A percentile compares a stretch with the other conserved stretches of the same genome.
Conservation (phyloP, 2,797 vertebrate genomes). For the Luscinia luscinia region DNA sequence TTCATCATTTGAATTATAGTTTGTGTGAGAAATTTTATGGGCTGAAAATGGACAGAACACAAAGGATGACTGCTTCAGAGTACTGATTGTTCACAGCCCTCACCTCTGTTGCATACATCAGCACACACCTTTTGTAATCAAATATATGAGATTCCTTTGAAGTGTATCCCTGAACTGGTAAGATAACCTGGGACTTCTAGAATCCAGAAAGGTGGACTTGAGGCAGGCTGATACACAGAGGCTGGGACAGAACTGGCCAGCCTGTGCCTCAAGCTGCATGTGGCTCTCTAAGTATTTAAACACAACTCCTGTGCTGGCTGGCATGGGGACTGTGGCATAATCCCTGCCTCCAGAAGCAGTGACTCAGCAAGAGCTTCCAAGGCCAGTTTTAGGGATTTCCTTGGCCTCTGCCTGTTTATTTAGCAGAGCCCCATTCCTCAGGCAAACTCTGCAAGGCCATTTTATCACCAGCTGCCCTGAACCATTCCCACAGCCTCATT, state of each 20-base stretch:
- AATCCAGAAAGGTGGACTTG: neutral
- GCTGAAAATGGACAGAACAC: neutral
- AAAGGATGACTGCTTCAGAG: neutral
- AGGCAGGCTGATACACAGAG: neutral
- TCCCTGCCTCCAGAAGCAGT: neutral
- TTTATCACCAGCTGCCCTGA: neutral
- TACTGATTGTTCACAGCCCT: neutral
- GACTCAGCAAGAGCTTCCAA: neutral
- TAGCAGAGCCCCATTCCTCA: neutral
- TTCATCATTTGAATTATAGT: neutral
- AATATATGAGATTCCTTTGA: neutral
- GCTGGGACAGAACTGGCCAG: neutral
- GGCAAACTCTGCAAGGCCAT: neutral
- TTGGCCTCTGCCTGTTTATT: neutral
- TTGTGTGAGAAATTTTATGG: neutral
- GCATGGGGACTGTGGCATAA: neutral
- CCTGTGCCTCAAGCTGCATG: neutral
- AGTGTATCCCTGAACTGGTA: neutral
- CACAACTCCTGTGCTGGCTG: neutral
- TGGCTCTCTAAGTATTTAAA: neutral
- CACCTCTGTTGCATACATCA: neutral
- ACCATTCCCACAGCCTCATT: neutral
- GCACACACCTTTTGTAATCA: neutral
- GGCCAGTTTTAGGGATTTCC: neutral
- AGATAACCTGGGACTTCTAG: neutral